Base-by-base conservation (phyloP, 2,888 invertebrate genomes). In the Theristus sp. region DNA sequence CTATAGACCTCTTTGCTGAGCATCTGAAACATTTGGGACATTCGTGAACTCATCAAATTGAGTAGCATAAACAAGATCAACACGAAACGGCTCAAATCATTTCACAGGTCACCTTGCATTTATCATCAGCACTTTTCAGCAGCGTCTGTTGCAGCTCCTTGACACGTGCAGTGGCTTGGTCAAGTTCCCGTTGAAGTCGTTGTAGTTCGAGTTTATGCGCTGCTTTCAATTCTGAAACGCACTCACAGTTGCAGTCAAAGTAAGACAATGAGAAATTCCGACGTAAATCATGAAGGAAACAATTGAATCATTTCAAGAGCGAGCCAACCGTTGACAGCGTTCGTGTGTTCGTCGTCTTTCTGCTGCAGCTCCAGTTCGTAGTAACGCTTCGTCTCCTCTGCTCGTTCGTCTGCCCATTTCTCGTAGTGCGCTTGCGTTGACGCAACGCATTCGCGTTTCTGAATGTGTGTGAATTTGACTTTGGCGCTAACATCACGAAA, bases 1-100 rank as follows among this genome's bases (percentile, higher is more conserved):
- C 67, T 67, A 10, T 65, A 64, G 53, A 68, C 66, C 61, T 68
- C 68, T 52, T 67, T 65, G 0, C 66, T 65, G 10, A 68, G 62
- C 64, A 66, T 66, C 65, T 68, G 63, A 62, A 65, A 61, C 61
- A n/a, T n/a, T n/a, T n/a, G n/a, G n/a, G n/a, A n/a, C n/a, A n/a
- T n/a, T n/a, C n/a, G n/a, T n/a, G n/a, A n/a, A n/a, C n/a, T n/a
- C n/a, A n/a, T n/a, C n/a, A n/a, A n/a, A n/a, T n/a, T n/a, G n/a
- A n/a, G n/a, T n/a, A n/a, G n/a, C n/a, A n/a, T n/a, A n/a, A n/a
- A n/a, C n/a, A n/a, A n/a, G n/a, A n/a, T n/a, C n/a, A n/a, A n/a
- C n/a, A n/a, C n/a, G n/a, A 65, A 61, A 25, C 38, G 10, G 3
- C 28, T 25, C 10, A 22, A 27, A 57, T 55, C n/a, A 56, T 22